phyloP scores from a whole-genome alignment of 2,113 vertebrate genomes.

The Cercopithecus mona region DNA sequence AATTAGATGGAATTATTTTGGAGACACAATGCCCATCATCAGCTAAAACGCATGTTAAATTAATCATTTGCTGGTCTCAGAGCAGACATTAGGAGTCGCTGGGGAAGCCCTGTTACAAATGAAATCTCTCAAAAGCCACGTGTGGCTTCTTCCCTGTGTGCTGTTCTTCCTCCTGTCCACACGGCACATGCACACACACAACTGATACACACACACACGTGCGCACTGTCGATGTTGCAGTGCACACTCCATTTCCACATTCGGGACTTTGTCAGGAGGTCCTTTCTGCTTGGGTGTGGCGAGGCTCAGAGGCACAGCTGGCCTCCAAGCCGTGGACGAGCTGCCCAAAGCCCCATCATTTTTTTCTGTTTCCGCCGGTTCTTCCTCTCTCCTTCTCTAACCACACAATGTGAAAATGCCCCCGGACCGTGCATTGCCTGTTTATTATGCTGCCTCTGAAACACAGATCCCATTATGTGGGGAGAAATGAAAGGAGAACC shows the following conservation, averaged over 20 bases:
- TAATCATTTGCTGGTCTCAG: slow-evolving; percentile 60
- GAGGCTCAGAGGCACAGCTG: not conserved
- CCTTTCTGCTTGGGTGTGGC: slow-evolving; percentile 45
- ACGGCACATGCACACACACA: not conserved
- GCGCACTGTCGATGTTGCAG: slow-evolving; percentile 55
- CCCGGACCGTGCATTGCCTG: slow-evolving; percentile 36
- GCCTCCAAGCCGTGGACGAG: slow-evolving; percentile 7
- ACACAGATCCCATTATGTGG: not conserved
- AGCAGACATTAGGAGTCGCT: slow-evolving; percentile 31
- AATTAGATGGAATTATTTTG: slow-evolving; percentile 52
- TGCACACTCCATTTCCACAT: slow-evolving; percentile 62
- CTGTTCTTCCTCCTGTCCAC: not conserved
- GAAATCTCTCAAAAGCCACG: slow-evolving; percentile 2
- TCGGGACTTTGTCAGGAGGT: slow-evolving; percentile 64
- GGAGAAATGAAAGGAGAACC: slow-evolving; percentile 16
- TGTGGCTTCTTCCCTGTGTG: not conserved
- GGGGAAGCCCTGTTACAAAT: not conserved
- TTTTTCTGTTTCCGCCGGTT: accelerated
- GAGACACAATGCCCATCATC: slow-evolving; percentile 63
- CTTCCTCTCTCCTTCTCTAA: slow-evolving; percentile 8
- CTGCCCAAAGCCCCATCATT: too few species aligned
- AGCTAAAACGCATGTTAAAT: slow-evolving; percentile 38
- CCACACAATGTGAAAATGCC: not conserved
- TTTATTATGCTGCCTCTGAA: slow-evolving; percentile 43
- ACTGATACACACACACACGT: not conserved